Evolutionary conservation across 2,888 invertebrate genomes (phyloP).

Genomic region (Odontomyia ornata): DNA sequence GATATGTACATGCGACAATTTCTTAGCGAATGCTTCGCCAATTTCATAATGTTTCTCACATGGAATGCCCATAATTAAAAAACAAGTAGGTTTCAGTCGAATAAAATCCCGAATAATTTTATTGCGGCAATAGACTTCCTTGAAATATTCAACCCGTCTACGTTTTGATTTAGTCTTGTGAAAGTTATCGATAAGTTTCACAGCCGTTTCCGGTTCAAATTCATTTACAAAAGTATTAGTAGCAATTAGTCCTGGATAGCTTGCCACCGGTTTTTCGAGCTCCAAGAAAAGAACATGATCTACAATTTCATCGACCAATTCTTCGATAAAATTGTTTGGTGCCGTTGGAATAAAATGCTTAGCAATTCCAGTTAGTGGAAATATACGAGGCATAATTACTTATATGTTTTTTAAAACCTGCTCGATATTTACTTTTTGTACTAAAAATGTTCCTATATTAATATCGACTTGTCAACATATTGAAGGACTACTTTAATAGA

Average conservation of each 20-base stretch:
- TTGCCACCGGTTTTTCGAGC: not conserved
- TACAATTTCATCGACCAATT: slow-evolving; percentile 23
- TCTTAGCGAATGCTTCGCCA: slow-evolving; percentile 68
- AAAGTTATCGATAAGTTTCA: slow-evolving; percentile 34
- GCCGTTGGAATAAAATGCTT: slow-evolving; percentile 45
- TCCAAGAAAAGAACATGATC: slow-evolving; percentile 15
- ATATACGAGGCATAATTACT: not conserved
- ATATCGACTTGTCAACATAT: too few relatives aligned
- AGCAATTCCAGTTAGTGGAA: slow-evolving; percentile 18
- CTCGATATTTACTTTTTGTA: too few relatives aligned
- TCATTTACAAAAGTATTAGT: slow-evolving; percentile 47
- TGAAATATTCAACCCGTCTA: slow-evolving; percentile 33
- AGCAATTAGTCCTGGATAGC: slow-evolving; percentile 42
- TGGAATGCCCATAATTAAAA: slow-evolving; percentile 71
- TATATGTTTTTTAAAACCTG: not conserved
- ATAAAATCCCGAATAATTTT: slow-evolving; percentile 46
- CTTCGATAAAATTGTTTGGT: slow-evolving; percentile 17
- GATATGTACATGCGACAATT: slow-evolving; percentile 69
- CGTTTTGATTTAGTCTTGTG: not conserved
- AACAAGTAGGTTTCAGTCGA: slow-evolving; percentile 63
- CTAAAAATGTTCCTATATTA: too few relatives aligned
- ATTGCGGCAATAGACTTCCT: slow-evolving; percentile 37
- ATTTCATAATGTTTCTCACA: slow-evolving; percentile 66
- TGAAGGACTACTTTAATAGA: too few relatives aligned
- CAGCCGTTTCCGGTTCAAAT: slow-evolving; percentile 39